Evolutionary conservation across 2,888 invertebrate genomes (phyloP), one percentile per base, ranked within the genome.

Genomic region (Drosophila mayaguana): DNA sequence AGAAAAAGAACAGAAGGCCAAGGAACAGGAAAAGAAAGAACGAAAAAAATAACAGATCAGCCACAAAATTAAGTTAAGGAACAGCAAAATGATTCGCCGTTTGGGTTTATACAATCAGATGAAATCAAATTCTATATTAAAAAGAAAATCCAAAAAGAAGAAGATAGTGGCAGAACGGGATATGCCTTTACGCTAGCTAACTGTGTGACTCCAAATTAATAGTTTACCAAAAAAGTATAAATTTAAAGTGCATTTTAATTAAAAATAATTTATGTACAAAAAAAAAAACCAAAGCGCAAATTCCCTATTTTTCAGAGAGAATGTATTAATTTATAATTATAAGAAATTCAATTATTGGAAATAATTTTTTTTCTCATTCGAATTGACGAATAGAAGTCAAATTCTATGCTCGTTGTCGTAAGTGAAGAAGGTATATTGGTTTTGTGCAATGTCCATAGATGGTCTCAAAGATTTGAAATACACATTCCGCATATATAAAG

Each of bases 11-110:
- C 51, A 55, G 36, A 66, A 54, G n/a, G 34, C 56, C 12, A 63
- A 65, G n/a, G 68, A 68, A 18, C 57, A 66, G 12, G 56, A 64
- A 6, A 56, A 45, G 20, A 45, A 70, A 5, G 20, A 60, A 42
- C 48, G 12, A 60, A 45, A 11, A 48, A 38, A 40, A 20, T 28
- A 38, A 11, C 32, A 32, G 9, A 16, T 3, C 42, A 12, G 7
- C 22, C n/a, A 7, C n/a, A 25, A 16, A 25, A 25, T 7, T 16
- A 16, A 16, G 5, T 9, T 43, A n/a, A 42, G 16, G 14, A 32
- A 32, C 20, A 20, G 2, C 4, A 18, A 16, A 43, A 20, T 20
- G 2, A 6, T 12, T 14, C 2, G 20, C 11, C 8, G 45, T 22
- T 40, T 40, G 40, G 40, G n/a, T n/a, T 40, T n/a, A 8, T n/a